These are phyloP conservation scores for Smutsia gigantea DNA, from an alignment of 2,797 vertebrate genomes.

Conservation along the genomic window DNA sequence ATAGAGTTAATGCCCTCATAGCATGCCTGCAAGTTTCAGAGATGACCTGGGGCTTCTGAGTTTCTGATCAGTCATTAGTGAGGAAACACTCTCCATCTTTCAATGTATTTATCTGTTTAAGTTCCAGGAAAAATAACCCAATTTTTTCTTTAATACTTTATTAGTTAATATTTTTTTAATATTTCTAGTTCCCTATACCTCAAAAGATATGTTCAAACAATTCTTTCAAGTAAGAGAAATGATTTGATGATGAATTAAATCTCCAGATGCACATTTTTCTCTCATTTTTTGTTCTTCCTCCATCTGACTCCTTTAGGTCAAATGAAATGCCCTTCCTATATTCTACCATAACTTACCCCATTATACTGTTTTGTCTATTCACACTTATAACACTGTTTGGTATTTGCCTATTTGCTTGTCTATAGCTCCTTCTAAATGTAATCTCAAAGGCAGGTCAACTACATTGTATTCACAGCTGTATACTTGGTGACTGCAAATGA, in stretches of 20 bases:
- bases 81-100: neutral
- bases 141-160: neutral
- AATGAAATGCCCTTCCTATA: neutral
- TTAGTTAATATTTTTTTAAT: neutral
- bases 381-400: neutral
- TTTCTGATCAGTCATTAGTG: slow-evolving; percentile 27
- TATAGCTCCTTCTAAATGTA: neutral
- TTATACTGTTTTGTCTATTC: neutral
- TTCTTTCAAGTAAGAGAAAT: neutral
- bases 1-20: neutral
- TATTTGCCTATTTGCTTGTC: neutral
- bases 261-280: neutral
- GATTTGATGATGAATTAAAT: neutral
- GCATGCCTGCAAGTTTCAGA: neutral
- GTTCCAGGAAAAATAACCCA: neutral
- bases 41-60: slow-evolving; percentile 14
- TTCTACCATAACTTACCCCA: neutral
- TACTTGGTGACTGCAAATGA: neutral
- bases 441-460: neutral
- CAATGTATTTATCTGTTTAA: slow-evolving; percentile 1
- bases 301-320: neutral
- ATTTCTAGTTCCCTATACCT: neutral
- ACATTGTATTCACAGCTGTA: neutral
- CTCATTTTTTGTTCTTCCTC: neutral
- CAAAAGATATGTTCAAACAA: slow-evolving; percentile 28